These are phyloP conservation scores for Trachurus trachurus DNA, from an alignment of 2,797 vertebrate species.

Conservation along the genomic window DNA sequence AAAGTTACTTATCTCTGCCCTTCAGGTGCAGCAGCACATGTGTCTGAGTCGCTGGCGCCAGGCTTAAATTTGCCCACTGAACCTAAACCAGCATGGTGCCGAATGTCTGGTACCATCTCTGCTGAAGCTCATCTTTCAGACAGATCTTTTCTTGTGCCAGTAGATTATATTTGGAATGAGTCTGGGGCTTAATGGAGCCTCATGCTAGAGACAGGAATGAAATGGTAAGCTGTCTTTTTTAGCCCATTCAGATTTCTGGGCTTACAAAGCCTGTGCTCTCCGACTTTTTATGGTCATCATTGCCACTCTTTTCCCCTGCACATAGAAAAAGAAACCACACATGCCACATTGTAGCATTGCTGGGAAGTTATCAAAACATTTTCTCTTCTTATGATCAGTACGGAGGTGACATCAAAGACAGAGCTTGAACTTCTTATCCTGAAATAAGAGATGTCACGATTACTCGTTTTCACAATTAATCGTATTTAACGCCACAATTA, in stretches of 20 bases:
- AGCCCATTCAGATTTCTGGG: not conserved
- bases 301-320: not conserved
- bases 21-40: slow-evolving; percentile 42
- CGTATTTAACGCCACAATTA: no score
- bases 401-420: not conserved
- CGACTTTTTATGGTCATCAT: slow-evolving; percentile 16
- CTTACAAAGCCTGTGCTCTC: not conserved
- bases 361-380: slow-evolving; percentile 1
- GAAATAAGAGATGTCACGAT: no score
- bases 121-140: slow-evolving; percentile 47
- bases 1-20: slow-evolving; percentile 32
- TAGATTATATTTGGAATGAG: slow-evolving; percentile 39
- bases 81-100: slow-evolving; percentile 45
- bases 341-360: not conserved
- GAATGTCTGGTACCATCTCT: slow-evolving; percentile 47
- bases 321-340: not conserved
- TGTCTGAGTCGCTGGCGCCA: slow-evolving; percentile 60
- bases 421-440: not conserved
- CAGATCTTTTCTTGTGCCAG: slow-evolving; percentile 29
- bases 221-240: slow-evolving; percentile 17
- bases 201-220: slow-evolving; percentile 27
- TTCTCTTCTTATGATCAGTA: not conserved
- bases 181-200: slow-evolving; percentile 40
- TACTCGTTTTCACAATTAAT: no score
- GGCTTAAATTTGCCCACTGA: slow-evolving; percentile 50